A percentile compares a stretch with the other conserved stretches of the same genome.
Conservation (phyloP, 64 coral and sea anemone genomes). For the Acropora tenuis region DNA sequence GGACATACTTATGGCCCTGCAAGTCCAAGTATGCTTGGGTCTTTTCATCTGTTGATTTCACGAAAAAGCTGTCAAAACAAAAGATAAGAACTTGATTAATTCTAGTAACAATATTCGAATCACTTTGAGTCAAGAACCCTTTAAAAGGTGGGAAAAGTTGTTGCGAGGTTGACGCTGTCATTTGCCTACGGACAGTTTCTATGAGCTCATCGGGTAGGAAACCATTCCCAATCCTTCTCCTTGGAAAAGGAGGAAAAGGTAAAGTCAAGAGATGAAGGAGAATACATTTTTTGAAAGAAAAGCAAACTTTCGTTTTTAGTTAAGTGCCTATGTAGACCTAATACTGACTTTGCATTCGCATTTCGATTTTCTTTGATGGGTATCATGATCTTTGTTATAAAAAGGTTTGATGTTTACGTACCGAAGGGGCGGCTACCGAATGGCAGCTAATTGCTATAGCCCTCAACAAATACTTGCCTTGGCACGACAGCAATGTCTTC, state of each 20-base stretch:
- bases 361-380: too few species aligned
- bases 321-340: too few species aligned
- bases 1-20: background rate
- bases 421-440: background rate
- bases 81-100: background rate
- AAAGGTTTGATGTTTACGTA: background rate
- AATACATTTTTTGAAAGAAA: background rate
- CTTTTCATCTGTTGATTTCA: background rate
- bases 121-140: slow-evolving; percentile 3
- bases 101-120: slow-evolving; percentile 10
- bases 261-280: too few species aligned
- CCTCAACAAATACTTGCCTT: background rate
- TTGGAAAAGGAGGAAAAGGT: background rate
- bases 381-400: background rate
- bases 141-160: background rate
- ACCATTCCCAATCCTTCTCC: background rate
- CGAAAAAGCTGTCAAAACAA: slow-evolving; percentile 4
- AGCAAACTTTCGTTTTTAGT: too few species aligned
- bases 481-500: background rate
- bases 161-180: slow-evolving; percentile 6
- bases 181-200: background rate
- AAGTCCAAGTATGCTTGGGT: background rate
- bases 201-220: background rate
- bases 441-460: background rate
- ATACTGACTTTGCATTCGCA: too few species aligned